Evolutionary conservation across 1,140 invertebrate species (phyloP), one percentile per base, ranked within the genome.

Genomic region (Asbolus verrucosus): DNA sequence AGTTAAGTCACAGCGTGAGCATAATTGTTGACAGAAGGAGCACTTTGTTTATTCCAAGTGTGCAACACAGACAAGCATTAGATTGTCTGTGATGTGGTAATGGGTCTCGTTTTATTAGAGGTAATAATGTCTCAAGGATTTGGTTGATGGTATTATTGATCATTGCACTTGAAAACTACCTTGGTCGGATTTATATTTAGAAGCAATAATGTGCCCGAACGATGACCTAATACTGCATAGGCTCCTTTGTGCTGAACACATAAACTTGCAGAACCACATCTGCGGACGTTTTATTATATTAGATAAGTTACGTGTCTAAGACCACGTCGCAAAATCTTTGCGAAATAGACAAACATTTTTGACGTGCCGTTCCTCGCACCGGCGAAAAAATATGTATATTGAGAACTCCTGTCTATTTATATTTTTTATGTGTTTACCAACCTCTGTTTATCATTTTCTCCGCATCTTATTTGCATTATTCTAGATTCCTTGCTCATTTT

Each of bases 11-110:
- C 46, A 27, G 6, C 46, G 2, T 11, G 33, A 36, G 33, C 33
- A 36, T 11, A 36, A 36, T 36, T 36, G 33, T 2, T 36, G 33
- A 11, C 5, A 36, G 33, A 36, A 36, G 33, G 27, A 27, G 19
- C 19, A 27, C 9, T 54, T 54, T 54, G 46, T 54, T 54, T 54
- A 54, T 54, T 54, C 21, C 19, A 11, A 8, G 33, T 36, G 33
- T 36, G 33, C 33, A 36, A 6, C 6, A 6, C 39, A 54, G 46
- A n/a, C 21, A 21, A 54, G 21, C 11, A 24, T 54, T 54, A 54
- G 46, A 54, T 54, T 54, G 46, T 54, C 46, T 54, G 46, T 54
- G 46, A 54, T 54, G 46, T 54, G 46, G 46, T 54, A 54, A 54
- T 54, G 46, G 33, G 46, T 21, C 27, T n/a, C 19, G 46, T 54